phyloP scores from a whole-genome alignment of 2,113 vertebrate species.

The Scopus umbretta region DNA sequence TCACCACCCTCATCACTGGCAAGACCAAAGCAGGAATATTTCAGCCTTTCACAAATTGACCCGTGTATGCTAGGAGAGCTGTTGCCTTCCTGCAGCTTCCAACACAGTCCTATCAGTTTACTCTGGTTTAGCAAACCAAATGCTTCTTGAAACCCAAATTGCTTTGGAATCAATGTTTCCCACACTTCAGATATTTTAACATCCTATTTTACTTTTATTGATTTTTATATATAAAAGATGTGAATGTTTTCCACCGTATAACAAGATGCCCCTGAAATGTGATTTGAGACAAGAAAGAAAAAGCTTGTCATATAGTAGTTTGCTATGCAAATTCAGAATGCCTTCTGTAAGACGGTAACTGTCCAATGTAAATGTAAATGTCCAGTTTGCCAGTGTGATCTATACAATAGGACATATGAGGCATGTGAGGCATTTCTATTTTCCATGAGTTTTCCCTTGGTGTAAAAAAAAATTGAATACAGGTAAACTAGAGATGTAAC shows the following conservation, averaged over 20 bases:
- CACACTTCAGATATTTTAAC: background rate
- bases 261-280: background rate
- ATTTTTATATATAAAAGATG: background rate
- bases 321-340: background rate
- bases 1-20: background rate
- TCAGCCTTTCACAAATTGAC: background rate
- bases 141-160: background rate
- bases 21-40: background rate
- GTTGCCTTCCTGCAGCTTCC: background rate
- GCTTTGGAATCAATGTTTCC: background rate
- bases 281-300: background rate
- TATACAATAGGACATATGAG: background rate
- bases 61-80: background rate
- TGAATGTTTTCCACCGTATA: background rate
- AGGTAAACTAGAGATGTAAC: background rate
- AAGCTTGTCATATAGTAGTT: background rate
- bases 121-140: conserved; percentile 13
- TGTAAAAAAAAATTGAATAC: background rate
- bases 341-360: background rate
- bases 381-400: background rate
- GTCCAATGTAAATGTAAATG: background rate
- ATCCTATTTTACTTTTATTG: background rate
- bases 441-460: background rate
- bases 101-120: background rate
- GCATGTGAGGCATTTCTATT: background rate